Evolutionary conservation across 1,140 invertebrate species (phyloP).

Genomic region (Lepidurus couesii): DNA sequence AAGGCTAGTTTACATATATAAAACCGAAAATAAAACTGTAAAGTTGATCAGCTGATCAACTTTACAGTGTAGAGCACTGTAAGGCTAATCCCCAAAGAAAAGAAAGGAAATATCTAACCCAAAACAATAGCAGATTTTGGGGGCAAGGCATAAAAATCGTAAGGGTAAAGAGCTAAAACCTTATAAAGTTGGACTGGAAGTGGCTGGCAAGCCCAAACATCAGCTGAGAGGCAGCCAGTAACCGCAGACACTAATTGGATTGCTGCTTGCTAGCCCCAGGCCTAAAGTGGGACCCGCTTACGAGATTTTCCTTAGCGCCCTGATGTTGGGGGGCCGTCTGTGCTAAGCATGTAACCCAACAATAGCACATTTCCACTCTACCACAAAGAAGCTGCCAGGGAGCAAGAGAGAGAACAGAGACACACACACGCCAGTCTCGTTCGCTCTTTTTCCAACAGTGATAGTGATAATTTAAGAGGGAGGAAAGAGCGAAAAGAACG

Average conservation of each 20-base stretch:
- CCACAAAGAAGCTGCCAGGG: neutral
- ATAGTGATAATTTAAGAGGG: neutral
- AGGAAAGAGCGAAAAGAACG: neutral
- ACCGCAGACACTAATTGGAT: slow-evolving; percentile 18
- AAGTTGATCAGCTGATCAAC: too few species aligned
- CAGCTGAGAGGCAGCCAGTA: slow-evolving; percentile 5
- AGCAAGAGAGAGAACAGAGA: neutral
- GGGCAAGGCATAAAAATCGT: too few species aligned
- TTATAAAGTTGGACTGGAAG: neutral
- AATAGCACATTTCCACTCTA: neutral
- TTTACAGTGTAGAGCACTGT: too few species aligned
- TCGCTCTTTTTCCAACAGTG: neutral
- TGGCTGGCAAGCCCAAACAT: slow-evolving; percentile 2
- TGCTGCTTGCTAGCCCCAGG: neutral
- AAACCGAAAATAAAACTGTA: too few species aligned
- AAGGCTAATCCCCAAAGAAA: too few species aligned
- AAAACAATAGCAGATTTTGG: too few species aligned
- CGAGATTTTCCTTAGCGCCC: neutral
- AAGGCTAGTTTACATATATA: too few species aligned
- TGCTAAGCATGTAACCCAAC: neutral
- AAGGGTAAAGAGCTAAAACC: neutral
- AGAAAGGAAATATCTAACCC: too few species aligned
- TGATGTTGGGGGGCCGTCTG: neutral
- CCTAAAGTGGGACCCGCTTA: slow-evolving; percentile 1
- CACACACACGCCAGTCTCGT: neutral